Evolutionary conservation across 2,888 invertebrate species (phyloP), one percentile per base, ranked within the genome.

Genomic region (Acrobasis suavella): DNA sequence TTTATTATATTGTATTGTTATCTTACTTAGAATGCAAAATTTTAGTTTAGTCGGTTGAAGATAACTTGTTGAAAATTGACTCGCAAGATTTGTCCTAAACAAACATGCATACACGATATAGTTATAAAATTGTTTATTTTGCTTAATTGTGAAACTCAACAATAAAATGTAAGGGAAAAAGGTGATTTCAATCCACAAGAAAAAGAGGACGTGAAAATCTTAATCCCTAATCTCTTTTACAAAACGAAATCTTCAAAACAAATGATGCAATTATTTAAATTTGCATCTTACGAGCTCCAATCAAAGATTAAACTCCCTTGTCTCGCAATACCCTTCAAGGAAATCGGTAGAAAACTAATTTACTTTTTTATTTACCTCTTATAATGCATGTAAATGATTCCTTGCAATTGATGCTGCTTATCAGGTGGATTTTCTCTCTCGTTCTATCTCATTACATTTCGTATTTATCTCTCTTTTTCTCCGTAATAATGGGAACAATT

Each of bases 361-460:
- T 77, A 69, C 78, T 79, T 81, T 80, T 86, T 87, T 85, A 85
- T 86, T 86, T 85, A 83, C 84, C 80, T 67, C 72, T 75, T 74
- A 75, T 74, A 83, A 80, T 82, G 76, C 78, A 85, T 83, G 84
- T 81, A 81, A 85, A 84, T 79, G 80, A 79, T 80, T 76, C 77
- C 67, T 75, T 69, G 67, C 80, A 72, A 82, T 83, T 81, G 80
- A 82, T 82, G 79, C 76, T 78, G 77, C 77, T 72, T 79, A 79
- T 80, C 78, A 79, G 76, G 73, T 80, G 65, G 60, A 58, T 65
- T 22, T 49, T 75, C 63, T 59, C 7, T 78, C 75, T 73, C 74
- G 63, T 68, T 81, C 71, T 63, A 3, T 54, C 71, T 49, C 58
- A 56, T 63, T 62, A 32, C 56, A 60, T 56, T 51, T 17, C 64